Evolutionary conservation across 1,140 invertebrate species (phyloP).

Genomic region (Tenebrio molitor): DNA sequence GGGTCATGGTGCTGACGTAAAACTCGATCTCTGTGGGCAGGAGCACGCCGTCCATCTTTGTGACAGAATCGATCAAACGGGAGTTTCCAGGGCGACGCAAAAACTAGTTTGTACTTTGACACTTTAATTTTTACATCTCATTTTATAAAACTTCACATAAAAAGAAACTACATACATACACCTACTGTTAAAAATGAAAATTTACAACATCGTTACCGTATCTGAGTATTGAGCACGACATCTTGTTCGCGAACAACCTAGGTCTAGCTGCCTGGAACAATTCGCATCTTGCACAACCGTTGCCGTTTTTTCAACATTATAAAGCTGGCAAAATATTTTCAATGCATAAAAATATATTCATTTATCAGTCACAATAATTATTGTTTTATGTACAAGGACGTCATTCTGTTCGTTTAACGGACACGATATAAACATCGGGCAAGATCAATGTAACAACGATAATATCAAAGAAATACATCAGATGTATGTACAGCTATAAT

Average conservation of each 20-base stretch:
- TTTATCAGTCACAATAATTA: slow-evolving; percentile 45
- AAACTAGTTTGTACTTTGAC: too few species aligned
- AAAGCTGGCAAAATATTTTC: slow-evolving; percentile 37
- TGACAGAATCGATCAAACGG: slow-evolving; percentile 8
- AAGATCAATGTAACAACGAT: slow-evolving; percentile 35
- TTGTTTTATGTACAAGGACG: slow-evolving; percentile 47
- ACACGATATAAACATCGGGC: slow-evolving; percentile 35
- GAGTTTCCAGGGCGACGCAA: slow-evolving; percentile 1
- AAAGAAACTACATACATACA: slow-evolving; percentile 41
- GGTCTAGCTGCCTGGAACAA: slow-evolving; percentile 9
- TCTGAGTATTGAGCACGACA: slow-evolving; percentile 42
- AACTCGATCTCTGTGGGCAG: slow-evolving; percentile 69
- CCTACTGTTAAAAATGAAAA: slow-evolving; percentile 26
- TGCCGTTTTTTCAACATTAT: slow-evolving; percentile 9
- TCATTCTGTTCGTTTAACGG: slow-evolving; percentile 10
- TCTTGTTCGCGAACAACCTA: slow-evolving; percentile 11
- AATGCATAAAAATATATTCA: slow-evolving; percentile 43
- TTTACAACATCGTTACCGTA: slow-evolving; percentile 36
- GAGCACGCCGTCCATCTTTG: slow-evolving; percentile 66
- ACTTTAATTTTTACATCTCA: slow-evolving; percentile 10
- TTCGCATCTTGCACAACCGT: slow-evolving; percentile 31
- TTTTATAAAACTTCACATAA: slow-evolving; percentile 43
- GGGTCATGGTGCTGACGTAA: slow-evolving; percentile 68
- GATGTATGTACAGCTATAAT: slow-evolving; percentile 48
- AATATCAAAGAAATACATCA: slow-evolving; percentile 37